These are phyloP conservation scores for Malurus melanocephalus DNA, from an alignment of 2,113 vertebrate genomes.

Conservation along the genomic window DNA sequence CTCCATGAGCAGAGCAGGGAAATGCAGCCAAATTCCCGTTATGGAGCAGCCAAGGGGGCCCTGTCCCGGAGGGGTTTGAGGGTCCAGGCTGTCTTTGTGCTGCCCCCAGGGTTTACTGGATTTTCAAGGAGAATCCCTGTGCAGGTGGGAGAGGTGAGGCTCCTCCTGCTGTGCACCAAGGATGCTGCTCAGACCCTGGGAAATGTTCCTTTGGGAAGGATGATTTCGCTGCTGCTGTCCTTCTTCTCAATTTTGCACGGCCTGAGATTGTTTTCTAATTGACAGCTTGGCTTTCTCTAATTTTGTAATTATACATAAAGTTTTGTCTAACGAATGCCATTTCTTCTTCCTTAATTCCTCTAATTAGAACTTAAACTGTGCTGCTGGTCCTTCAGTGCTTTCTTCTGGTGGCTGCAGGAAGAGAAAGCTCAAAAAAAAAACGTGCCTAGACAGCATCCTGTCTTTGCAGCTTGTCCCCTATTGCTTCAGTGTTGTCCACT, in stretches of 20 bases:
- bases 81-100: background rate
- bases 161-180: background rate
- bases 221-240: background rate
- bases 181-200: background rate
- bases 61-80: background rate
- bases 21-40: background rate
- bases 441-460: background rate
- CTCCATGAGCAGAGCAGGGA: background rate
- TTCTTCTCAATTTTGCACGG: background rate
- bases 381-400: background rate
- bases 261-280: background rate
- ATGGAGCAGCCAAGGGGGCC: background rate
- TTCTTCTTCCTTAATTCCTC: conserved; percentile 33
- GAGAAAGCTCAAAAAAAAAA: conserved; percentile 15
- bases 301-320: background rate
- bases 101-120: background rate
- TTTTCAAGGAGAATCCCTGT: background rate
- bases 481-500: conserved; percentile 57
- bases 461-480: background rate
- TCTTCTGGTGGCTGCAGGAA: background rate
- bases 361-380: conserved; percentile 21
- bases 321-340: conserved; percentile 3
- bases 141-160: background rate
- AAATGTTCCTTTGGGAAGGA: background rate
- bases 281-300: background rate